Base-by-base conservation (phyloP, 2,888 invertebrate species). In the Micropterix aruncella region DNA sequence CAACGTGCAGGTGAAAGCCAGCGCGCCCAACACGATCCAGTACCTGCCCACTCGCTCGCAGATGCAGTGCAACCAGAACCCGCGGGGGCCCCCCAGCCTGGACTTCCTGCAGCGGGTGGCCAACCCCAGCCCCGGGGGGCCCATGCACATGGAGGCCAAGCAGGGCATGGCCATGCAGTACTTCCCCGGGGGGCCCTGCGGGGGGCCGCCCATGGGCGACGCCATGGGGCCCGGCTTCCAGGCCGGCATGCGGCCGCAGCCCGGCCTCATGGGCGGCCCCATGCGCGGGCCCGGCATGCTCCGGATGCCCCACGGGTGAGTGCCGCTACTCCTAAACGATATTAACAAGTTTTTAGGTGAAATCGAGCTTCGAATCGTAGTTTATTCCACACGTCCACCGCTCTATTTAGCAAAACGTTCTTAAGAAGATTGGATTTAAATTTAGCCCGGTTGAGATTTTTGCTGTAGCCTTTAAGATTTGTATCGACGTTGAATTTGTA, bases 11-110 rank as follows among this genome's bases (percentile, higher is more conserved):
- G 93, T 96, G 18, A 95, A 95, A 66, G 88, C 95, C 7, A 93
- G 89, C 63, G 93, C 95, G 9, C 95, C 96, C 0, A 96, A 96
- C 65, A 96, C 96, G 36, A 96, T 96, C 60, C 95, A 96, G 72
- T 96, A 96, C 74, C 78, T 95, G 62, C 96, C 96, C 16, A 90
- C 93, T 43, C 77, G 93, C 65, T 89, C 94, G n/a, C 91, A 91
- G 60, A 80, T 82, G 56, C 75, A 79, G 9, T 79, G 79, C 56
- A 74, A 75, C 48, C 70, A 74, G 19, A 79, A 76, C 43, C 84
- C 83, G 1, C 71, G 90, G 39, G 84, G 85, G 7, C 89, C 91
- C 3, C 91, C 91, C 37, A 87, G 89, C 64, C 70, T 93, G 50
- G 91, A 93, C 56, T 93, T 93, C 65, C 68, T 93, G 45, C 90